phyloP scores from a whole-genome alignment of 2,888 invertebrate genomes.

The Tachina grossa region DNA sequence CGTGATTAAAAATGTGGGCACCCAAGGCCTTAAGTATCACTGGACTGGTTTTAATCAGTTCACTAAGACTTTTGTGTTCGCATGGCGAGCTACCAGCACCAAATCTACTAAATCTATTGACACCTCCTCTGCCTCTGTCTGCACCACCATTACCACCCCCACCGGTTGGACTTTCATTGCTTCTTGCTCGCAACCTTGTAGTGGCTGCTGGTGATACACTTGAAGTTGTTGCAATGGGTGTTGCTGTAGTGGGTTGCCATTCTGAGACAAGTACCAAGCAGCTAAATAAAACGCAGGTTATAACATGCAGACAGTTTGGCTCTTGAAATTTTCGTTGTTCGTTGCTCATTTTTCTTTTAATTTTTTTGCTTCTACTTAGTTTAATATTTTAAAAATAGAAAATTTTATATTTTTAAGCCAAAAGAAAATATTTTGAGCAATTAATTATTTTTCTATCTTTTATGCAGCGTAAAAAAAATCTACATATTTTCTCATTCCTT shows the following conservation, averaged over 20 bases:
- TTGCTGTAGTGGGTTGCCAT: slow-evolving; percentile 61
- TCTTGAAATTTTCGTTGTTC: slow-evolving; percentile 58
- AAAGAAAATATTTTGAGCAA: slow-evolving; percentile 57
- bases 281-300: slow-evolving; percentile 66
- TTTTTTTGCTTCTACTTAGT: slow-evolving; percentile 9
- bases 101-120: background rate
- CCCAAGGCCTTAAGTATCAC: slow-evolving; percentile 82
- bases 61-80: slow-evolving; percentile 80
- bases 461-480: slow-evolving; percentile 16
- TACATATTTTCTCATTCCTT: slow-evolving; percentile 45
- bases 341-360: slow-evolving; percentile 43
- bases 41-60: slow-evolving; percentile 82
- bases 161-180: slow-evolving; percentile 20
- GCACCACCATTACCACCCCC: background rate
- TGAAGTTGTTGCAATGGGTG: slow-evolving; percentile 54
- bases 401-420: slow-evolving; percentile 42
- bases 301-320: slow-evolving; percentile 66
- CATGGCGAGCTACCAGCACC: slow-evolving; percentile 73
- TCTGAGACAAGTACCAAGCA: slow-evolving; percentile 59
- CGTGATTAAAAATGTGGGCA: slow-evolving; percentile 81
- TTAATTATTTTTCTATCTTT: slow-evolving; percentile 48
- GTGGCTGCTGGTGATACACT: slow-evolving; percentile 16
- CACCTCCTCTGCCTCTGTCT: background rate
- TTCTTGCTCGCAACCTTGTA: slow-evolving; percentile 55
- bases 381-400: slow-evolving; percentile 26